Evolutionary conservation across 2,797 vertebrate genomes (phyloP).

Genomic region (Anisognathus igniventris): DNA sequence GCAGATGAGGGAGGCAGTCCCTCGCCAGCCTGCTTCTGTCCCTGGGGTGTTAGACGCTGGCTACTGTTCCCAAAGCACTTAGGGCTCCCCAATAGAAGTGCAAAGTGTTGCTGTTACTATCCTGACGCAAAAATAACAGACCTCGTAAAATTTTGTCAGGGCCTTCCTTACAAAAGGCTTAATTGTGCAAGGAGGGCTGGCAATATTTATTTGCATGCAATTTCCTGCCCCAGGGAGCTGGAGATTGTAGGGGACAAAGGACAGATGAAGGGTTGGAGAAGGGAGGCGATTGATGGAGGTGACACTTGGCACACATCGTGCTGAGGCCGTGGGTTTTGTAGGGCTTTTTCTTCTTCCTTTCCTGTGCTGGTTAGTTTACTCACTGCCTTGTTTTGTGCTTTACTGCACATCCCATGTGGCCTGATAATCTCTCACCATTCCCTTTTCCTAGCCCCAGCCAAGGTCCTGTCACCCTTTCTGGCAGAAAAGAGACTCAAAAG

Average conservation of each 20-base stretch:
- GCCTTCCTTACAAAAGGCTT: conserved; percentile 23
- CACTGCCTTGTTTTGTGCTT: not conserved
- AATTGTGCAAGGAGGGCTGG: not conserved
- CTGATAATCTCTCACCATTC: not conserved
- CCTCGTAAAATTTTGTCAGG: not conserved
- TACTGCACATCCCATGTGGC: not conserved
- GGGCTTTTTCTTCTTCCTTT: conserved; percentile 6
- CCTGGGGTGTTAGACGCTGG: not conserved
- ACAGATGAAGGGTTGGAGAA: conserved; percentile 2
- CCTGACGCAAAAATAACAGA: not conserved
- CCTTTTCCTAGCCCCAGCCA: rapidly evolving
- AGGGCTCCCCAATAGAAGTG: not conserved
- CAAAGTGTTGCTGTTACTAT: not conserved
- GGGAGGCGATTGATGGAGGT: not conserved
- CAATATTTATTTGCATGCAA: conserved; percentile 2
- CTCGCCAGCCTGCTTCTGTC: not conserved
- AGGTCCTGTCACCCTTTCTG: not conserved
- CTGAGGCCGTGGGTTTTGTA: not conserved
- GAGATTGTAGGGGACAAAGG: not conserved
- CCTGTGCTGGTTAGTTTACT: not conserved
- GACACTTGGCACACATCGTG: not conserved
- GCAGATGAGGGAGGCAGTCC: not conserved
- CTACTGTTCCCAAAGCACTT: not conserved
- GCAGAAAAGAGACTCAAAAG: not conserved
- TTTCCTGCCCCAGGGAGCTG: conserved; percentile 40